Evolutionary conservation across 2,888 invertebrate genomes (phyloP), one percentile per base, ranked within the genome.

Genomic region (Electrophaes corylata): DNA sequence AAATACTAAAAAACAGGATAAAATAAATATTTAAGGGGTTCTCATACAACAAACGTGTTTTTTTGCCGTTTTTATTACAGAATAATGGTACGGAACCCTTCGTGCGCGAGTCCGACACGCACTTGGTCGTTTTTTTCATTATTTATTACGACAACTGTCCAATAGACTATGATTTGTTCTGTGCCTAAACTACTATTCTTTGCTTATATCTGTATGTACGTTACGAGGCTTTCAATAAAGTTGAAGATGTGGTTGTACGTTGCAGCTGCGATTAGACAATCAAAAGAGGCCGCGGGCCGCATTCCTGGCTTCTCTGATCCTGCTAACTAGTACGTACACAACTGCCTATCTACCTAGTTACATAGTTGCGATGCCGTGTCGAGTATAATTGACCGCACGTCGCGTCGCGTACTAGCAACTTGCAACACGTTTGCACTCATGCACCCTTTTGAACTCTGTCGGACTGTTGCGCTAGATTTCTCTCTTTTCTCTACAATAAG

Each of bases 181-280:
- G n/a, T n/a, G n/a, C n/a, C n/a, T n/a, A n/a, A n/a, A n/a, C n/a
- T n/a, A n/a, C n/a, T n/a, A n/a, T n/a, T n/a, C n/a, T n/a, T n/a
- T n/a, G n/a, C n/a, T n/a, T n/a, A n/a, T n/a, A n/a, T n/a, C n/a
- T n/a, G n/a, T n/a, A n/a, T n/a, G n/a, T n/a, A n/a, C n/a, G n/a
- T n/a, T n/a, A n/a, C n/a, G n/a, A 6, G 26, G 1, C 5, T 6
- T 26, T 29, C 26, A 29, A 29, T 29, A 29, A 10, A 10, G 26
- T 62, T 35, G 47, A 45, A 18, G 37, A 63, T 57, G 16, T 46
- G 48, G 47, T 50, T 26, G n/a, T 49, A 23, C 55, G 60, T 58
- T 45, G 60, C 56, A 51, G 51, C 52, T 53, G 40, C 39, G 55
- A 57, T 65, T 60, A 62, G 60, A 62, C 56, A 62, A 60, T 65